Evolutionary conservation across 2,113 vertebrate genomes (phyloP), one percentile per base, ranked within the genome.

Genomic region (Pithys albifrons): DNA sequence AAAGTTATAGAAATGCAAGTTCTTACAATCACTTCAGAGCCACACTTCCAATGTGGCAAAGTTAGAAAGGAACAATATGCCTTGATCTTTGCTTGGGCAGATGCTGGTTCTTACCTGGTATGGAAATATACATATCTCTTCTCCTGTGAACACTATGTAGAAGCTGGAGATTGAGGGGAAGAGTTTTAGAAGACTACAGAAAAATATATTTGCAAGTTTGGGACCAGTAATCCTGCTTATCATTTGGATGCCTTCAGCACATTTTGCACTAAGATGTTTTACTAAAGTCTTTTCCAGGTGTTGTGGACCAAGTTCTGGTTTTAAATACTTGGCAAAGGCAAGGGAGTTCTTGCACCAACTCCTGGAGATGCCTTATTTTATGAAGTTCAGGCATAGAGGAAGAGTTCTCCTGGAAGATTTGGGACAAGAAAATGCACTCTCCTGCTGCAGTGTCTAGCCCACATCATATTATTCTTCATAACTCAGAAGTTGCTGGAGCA

Each of bases 1-100:
- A 67, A 78, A 17, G 19, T 31, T 57, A 37, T 6, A 71, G 85
- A 83, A 86, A 27, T n/a, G 41, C 3, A 19, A 78, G 78, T 13
- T 23, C 18, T 70, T 54, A 39, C 0, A 3, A n/a, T 71, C 7
- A 20, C 8, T 74, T 88, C 28, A 48, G 14, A 43, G 51, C 31
- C 18, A 35, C 0, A 0, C 19, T 27, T 14, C 23, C 65, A 20
- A 12, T 1, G 1, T 8, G 55, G 28, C 29, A 54, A 43, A 86
- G 22, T 25, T 51, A 54, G 19, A 81, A 74, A 15, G n/a, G 14
- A 93, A 52, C 23, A 65, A 41, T 46, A 33, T 43, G 14, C 5
- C 70, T 49, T 35, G 52, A 79, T 7, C 31, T 39, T 7, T 1
- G 1, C 15, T 49, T 88, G 20, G 48, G 45, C 58, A 73, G 49